Evolutionary conservation across 2,888 invertebrate genomes (phyloP).

Genomic region (Ophion obscuratus): DNA sequence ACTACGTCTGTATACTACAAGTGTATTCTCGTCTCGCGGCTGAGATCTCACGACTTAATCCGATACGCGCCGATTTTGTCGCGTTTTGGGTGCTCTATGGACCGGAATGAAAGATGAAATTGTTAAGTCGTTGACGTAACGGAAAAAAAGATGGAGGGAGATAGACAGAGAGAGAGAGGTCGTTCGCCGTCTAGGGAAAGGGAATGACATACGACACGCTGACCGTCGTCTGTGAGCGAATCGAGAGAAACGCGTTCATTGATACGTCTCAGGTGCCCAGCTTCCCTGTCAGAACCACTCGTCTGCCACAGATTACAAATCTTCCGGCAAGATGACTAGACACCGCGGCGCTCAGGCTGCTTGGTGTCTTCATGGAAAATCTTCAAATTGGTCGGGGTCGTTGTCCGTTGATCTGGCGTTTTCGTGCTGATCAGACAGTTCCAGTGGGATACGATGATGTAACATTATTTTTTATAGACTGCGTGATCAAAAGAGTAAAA

Average conservation of each 20-base stretch:
- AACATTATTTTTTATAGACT: no score
- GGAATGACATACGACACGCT: not conserved
- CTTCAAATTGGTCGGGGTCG: not conserved
- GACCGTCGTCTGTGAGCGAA: not conserved
- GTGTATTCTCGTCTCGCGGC: slow-evolving; percentile 42
- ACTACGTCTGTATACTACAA: not conserved
- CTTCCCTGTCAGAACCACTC: not conserved
- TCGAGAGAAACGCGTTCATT: not conserved
- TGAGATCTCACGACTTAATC: slow-evolving; percentile 23
- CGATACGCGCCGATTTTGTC: slow-evolving; percentile 25
- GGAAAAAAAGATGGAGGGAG: not conserved
- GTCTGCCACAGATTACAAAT: not conserved
- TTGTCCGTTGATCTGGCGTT: not conserved
- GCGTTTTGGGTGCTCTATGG: slow-evolving; percentile 29
- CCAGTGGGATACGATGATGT: not conserved
- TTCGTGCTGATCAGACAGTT: not conserved
- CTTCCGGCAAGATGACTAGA: not conserved
- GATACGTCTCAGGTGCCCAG: not conserved
- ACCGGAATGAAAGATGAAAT: slow-evolving; percentile 2
- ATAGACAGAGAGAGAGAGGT: not conserved
- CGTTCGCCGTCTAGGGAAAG: not conserved
- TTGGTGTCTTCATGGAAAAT: not conserved
- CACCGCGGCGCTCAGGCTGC: not conserved
- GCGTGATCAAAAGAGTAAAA: no score
- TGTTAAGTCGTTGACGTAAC: not conserved